Conservation (phyloP, 2,797 vertebrate species). For the Neosilurus hyrtlii region DNA sequence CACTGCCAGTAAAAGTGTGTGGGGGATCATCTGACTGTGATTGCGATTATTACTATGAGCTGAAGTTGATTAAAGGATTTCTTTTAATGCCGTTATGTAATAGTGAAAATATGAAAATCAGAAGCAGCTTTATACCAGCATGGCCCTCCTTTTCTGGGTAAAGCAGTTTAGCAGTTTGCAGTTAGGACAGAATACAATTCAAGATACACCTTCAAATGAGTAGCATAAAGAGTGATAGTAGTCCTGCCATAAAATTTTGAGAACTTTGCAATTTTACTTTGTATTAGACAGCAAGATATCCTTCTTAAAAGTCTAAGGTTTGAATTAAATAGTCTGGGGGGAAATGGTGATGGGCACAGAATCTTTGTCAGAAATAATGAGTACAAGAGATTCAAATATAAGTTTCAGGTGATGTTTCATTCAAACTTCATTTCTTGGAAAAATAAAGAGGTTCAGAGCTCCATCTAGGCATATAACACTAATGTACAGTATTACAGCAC, state of each 20-base stretch:
- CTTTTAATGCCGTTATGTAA: constrained; percentile 4
- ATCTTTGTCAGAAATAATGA: not conserved
- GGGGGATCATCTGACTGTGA: not conserved
- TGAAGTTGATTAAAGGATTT: not conserved
- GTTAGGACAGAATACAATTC: not conserved
- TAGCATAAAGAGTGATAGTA: not conserved
- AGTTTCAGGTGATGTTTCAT: not conserved
- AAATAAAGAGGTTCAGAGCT: not conserved
- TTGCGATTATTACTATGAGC: not conserved
- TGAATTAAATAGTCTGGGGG: not conserved
- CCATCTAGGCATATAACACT: not conserved
- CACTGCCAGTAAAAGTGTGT: not conserved
- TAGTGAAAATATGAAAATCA: not conserved
- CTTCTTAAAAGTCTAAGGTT: not conserved
- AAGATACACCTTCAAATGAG: not conserved
- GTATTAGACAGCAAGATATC: not conserved
- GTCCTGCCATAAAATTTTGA: not conserved
- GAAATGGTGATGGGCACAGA: not conserved
- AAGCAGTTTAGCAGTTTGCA: not conserved
- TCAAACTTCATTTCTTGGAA: not conserved
- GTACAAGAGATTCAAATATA: not conserved
- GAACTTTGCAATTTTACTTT: not conserved
- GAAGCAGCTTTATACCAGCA: not conserved
- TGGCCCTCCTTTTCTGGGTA: not conserved
- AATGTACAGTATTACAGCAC: not conserved